Conservation (phyloP, 2,797 vertebrate genomes). For the Megaceryle alcyon region DNA sequence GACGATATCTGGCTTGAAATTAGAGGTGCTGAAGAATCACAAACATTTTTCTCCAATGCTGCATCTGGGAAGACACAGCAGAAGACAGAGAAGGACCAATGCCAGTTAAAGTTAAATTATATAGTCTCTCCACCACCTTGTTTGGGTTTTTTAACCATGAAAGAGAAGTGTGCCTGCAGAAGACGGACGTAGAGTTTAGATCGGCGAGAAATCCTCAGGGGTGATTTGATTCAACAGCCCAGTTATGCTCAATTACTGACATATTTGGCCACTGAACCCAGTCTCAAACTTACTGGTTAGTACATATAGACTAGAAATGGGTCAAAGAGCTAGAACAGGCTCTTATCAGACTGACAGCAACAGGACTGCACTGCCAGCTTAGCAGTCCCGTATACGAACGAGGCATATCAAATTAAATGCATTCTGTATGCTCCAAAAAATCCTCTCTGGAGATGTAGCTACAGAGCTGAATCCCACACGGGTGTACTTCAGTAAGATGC, state of each 20-base stretch:
- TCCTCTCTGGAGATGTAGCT: neutral
- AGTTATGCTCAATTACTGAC: neutral
- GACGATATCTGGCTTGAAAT: neutral
- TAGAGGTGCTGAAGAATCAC: neutral
- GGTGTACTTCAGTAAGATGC: rapidly evolving
- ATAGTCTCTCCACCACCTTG: no score
- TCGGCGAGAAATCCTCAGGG: neutral
- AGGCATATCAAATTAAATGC: neutral
- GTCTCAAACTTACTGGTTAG: neutral
- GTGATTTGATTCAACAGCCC: neutral
- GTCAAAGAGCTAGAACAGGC: neutral
- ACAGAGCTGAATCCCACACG: rapidly evolving
- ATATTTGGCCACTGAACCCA: neutral
- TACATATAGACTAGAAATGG: rapidly evolving
- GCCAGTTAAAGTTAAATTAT: neutral
- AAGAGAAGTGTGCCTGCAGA: neutral
- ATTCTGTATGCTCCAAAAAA: neutral
- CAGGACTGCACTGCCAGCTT: rapidly evolving
- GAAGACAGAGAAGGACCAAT: neutral
- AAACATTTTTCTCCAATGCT: neutral
- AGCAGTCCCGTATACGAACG: rapidly evolving
- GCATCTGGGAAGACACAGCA: neutral
- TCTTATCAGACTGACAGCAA: rapidly evolving
- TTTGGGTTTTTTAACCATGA: neutral
- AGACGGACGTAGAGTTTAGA: neutral